Conservation (phyloP, 2,888 invertebrate species). For the Synergus itoensis region DNA sequence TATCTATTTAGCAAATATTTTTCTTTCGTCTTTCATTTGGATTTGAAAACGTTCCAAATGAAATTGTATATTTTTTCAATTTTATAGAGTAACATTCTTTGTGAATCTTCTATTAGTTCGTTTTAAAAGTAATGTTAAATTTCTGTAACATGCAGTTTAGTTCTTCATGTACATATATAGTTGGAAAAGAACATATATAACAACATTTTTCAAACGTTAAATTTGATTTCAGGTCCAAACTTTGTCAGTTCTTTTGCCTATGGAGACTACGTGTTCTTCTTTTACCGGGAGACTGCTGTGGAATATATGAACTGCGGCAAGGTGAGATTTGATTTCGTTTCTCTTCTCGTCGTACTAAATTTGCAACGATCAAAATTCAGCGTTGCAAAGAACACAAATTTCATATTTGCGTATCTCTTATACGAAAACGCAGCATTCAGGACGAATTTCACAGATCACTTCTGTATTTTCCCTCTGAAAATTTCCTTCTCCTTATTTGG, state of each 20-base stretch:
- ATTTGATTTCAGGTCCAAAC: conserved; percentile 85
- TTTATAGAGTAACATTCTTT: too few species aligned
- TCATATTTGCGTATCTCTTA: conserved; percentile 35
- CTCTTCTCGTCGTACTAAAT: conserved; percentile 16
- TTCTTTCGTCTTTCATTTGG: neutral
- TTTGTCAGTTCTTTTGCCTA: conserved; percentile 94
- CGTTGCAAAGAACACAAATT: conserved; percentile 34
- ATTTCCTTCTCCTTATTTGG: neutral
- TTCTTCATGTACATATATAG: neutral
- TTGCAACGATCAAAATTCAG: conserved; percentile 27
- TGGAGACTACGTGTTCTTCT: conserved; percentile 93
- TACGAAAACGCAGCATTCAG: conserved; percentile 26
- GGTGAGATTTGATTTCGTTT: conserved; percentile 76
- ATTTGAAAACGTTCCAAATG: too few species aligned
- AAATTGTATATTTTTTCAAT: too few species aligned
- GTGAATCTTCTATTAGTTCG: neutral
- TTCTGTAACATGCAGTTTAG: neutral
- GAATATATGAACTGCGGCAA: conserved; percentile 97
- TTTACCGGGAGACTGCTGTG: conserved; percentile 94
- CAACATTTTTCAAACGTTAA: conserved; percentile 37
- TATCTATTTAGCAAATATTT: neutral
- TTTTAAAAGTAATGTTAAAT: neutral
- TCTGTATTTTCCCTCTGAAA: neutral
- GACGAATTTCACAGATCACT: conserved; percentile 21
- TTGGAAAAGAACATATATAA: neutral